Percentiles rank a stretch among this genome's conserved stretches.
Evolutionary conservation across 2,888 invertebrate species (phyloP).

Genomic region (Boloria selene): DNA sequence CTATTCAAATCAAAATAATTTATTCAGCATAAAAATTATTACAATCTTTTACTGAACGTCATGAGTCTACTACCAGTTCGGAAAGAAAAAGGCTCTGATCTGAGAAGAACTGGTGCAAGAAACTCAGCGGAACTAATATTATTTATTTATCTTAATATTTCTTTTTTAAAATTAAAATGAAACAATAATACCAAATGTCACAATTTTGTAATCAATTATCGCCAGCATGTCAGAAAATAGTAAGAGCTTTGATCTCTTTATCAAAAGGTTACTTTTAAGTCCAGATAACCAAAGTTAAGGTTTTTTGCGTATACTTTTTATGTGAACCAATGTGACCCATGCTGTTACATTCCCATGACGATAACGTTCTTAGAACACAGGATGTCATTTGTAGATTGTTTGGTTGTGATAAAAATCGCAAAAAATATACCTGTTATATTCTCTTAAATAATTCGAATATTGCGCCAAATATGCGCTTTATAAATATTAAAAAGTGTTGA

Average conservation of each 20-base stretch:
- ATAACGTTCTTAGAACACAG: slow-evolving; percentile 37
- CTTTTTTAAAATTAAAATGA: too few species aligned
- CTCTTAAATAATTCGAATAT: background rate
- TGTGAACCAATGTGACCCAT: slow-evolving; percentile 12
- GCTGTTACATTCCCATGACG: slow-evolving; percentile 15
- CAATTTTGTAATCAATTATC: slow-evolving; percentile 8
- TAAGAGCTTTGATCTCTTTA: slow-evolving; percentile 14
- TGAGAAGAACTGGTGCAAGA: too few species aligned
- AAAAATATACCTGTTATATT: slow-evolving; percentile 20
- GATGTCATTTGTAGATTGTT: slow-evolving; percentile 34
- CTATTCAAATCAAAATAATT: too few species aligned
- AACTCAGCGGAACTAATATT: too few species aligned
- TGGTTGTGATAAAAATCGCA: slow-evolving; percentile 28
- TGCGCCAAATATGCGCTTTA: background rate
- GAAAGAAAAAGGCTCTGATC: too few species aligned
- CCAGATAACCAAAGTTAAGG: background rate
- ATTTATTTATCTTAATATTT: too few species aligned
- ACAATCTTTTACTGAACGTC: too few species aligned
- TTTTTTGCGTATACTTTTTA: slow-evolving; percentile 16
- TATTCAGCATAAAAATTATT: too few species aligned
- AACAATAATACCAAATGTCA: too few species aligned
- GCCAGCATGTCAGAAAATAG: slow-evolving; percentile 1
- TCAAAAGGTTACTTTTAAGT: slow-evolving; percentile 9
- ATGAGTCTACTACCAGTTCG: too few species aligned
- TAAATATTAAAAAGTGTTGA: background rate